Percentiles rank a stretch among this genome's conserved stretches.
Evolutionary conservation across 35 echinoderm and acorn worm species (phyloP).

Genomic region (Lytechinus pictus): DNA sequence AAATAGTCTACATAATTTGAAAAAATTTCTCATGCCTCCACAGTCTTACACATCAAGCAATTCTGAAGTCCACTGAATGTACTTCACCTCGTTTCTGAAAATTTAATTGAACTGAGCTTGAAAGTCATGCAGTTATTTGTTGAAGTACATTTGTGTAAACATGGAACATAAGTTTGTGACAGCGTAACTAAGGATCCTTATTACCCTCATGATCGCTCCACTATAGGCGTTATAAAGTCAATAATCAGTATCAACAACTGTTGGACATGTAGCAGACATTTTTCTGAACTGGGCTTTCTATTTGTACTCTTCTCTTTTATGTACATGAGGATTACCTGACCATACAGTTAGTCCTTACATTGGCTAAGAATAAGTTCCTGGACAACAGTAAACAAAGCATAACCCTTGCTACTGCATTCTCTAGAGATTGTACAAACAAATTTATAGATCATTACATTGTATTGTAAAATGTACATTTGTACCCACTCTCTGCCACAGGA

Average conservation of each 20-base stretch:
- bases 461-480: background rate
- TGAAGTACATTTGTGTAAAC: background rate
- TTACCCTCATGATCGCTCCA: background rate
- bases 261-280: background rate
- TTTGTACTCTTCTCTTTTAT: background rate
- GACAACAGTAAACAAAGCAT: slow-evolving; percentile 9
- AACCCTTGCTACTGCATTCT: background rate
- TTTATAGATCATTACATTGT: background rate
- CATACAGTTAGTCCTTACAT: background rate
- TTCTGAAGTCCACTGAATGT: background rate
- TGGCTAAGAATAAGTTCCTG: background rate
- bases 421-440: background rate
- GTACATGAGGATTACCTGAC: background rate
- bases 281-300: background rate
- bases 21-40: no score
- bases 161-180: background rate
- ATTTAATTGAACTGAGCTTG: background rate
- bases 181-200: background rate
- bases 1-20: no score
- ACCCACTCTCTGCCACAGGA: background rate
- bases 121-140: background rate
- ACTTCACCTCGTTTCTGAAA: background rate
- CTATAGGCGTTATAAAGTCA: slow-evolving; percentile 2
- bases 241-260: slow-evolving; percentile 51
- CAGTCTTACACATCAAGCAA: no score